These are phyloP conservation scores for Serinus canaria DNA, from an alignment of 2,113 vertebrate genomes.

Conservation along the genomic window DNA sequence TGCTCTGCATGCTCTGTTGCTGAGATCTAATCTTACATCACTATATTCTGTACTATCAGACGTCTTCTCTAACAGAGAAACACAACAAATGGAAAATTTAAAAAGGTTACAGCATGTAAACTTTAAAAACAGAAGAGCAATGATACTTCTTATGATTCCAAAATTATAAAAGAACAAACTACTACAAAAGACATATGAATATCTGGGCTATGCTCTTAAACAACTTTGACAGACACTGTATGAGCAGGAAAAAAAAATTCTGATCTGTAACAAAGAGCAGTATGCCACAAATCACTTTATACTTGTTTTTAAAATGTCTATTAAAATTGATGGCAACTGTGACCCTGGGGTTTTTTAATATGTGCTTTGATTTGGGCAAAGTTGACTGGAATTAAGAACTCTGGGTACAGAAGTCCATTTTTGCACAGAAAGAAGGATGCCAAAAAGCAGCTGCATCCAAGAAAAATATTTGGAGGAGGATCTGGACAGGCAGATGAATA, in stretches of 20 bases:
- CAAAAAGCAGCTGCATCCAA: neutral
- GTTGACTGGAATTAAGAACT: neutral
- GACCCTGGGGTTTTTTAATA: neutral
- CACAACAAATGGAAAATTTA: neutral
- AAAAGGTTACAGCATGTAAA: neutral
- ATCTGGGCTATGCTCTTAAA: neutral
- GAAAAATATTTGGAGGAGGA: neutral
- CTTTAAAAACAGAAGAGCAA: neutral
- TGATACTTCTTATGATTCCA: neutral
- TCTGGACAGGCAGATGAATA: neutral
- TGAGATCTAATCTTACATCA: neutral
- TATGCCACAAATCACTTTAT: accelerated
- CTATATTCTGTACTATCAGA: neutral
- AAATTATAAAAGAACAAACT: neutral
- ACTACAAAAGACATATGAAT: neutral
- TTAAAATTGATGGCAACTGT: neutral
- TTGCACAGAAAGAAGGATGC: neutral
- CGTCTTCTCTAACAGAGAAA: neutral
- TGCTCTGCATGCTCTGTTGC: neutral
- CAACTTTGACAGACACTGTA: neutral
- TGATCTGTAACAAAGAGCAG: neutral
- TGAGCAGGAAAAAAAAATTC: neutral
- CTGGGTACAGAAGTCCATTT: neutral
- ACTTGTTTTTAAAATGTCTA: neutral
- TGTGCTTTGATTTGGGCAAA: neutral